These are phyloP conservation scores for Limnodromus scolopaceus DNA, from an alignment of 2,797 vertebrate species.

Conservation along the genomic window DNA sequence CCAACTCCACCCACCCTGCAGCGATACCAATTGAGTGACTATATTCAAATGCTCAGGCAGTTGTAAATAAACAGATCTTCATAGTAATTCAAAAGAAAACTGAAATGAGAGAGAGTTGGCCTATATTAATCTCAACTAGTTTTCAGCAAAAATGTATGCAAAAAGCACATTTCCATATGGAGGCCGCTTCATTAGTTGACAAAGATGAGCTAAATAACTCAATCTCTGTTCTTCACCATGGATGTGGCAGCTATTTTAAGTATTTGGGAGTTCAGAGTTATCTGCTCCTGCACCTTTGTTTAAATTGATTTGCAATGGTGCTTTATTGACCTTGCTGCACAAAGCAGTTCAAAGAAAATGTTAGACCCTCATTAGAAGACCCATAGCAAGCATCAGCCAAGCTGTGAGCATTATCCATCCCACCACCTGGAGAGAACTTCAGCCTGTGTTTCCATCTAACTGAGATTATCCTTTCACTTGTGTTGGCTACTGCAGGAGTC, in stretches of 20 bases:
- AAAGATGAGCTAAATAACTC: constrained; percentile 26
- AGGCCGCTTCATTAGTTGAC: constrained; percentile 9
- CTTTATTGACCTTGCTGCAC: constrained; percentile 42
- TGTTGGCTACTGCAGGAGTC: too few species aligned
- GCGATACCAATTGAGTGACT: neutral
- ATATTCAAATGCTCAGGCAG: neutral
- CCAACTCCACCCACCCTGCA: neutral
- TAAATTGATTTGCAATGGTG: constrained; percentile 44
- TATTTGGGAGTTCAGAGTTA: constrained; percentile 42
- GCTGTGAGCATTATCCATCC: neutral
- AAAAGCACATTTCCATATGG: constrained; percentile 45
- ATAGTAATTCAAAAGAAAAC: neutral
- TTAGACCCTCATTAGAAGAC: neutral
- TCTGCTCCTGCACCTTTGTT: constrained; percentile 51
- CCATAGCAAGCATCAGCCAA: neutral
- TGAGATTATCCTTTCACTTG: neutral
- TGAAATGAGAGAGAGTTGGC: neutral
- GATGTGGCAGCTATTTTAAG: constrained; percentile 48
- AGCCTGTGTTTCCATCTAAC: neutral
- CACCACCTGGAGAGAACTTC: neutral
- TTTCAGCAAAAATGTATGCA: constrained; percentile 4
- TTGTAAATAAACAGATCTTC: constrained; percentile 28
- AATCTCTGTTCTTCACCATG: neutral
- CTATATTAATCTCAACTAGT: constrained; percentile 1
- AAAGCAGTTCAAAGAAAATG: constrained; percentile 15